Percentiles rank a stretch among this genome's conserved stretches.
Conservation (phyloP, 2,113 vertebrate genomes). For the Myotis yumanensis region DNA sequence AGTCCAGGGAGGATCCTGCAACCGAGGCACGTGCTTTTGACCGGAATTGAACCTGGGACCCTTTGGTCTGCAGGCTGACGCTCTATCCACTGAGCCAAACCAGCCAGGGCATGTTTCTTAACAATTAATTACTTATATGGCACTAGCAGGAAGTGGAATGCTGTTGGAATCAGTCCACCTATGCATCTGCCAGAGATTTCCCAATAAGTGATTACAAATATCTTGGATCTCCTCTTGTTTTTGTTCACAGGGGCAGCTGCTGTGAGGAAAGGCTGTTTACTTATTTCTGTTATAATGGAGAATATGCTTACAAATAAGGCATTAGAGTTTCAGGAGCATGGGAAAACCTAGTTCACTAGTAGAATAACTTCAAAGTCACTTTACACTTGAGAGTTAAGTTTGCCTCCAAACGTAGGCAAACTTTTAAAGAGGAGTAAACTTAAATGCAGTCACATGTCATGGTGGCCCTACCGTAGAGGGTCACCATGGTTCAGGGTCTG, state of each 20-base stretch:
- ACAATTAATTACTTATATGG: not conserved
- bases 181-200: not conserved
- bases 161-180: not conserved
- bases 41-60: no score
- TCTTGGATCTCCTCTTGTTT: not conserved
- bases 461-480: not conserved
- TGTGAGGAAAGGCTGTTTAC: not conserved
- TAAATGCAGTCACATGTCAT: not conserved
- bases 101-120: not conserved
- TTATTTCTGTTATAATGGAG: not conserved
- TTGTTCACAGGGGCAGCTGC: not conserved
- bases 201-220: not conserved
- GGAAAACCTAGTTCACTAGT: not conserved
- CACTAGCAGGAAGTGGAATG: no score
- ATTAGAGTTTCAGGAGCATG: not conserved
- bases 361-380: not conserved
- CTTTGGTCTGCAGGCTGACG: no score
- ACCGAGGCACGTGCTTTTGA: no score
- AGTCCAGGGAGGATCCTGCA: no score
- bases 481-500: not conserved
- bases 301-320: not conserved
- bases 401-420: not conserved
- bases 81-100: no score
- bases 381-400: not conserved
- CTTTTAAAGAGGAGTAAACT: not conserved